Evolutionary conservation across 2,888 invertebrate species (phyloP).

Genomic region (Phalangium opilio): DNA sequence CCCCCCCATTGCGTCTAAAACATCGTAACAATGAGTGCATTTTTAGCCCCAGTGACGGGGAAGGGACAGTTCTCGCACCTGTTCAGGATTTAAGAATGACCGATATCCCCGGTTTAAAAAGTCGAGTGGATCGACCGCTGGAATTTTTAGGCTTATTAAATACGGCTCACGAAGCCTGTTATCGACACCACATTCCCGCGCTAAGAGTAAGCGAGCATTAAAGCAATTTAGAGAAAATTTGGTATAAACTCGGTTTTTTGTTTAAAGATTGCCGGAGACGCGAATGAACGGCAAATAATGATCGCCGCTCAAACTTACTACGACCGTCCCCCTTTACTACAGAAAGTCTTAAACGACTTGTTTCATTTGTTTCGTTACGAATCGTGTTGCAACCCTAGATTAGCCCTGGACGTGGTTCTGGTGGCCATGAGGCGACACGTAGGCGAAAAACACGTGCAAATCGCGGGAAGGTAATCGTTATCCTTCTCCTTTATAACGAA

Average conservation of each 20-base stretch:
- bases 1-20: too few relatives aligned
- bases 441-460: constrained; percentile 76
- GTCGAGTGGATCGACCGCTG: constrained; percentile 56
- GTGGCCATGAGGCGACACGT: constrained; percentile 80
- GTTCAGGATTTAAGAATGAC: too few relatives aligned
- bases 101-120: constrained; percentile 73
- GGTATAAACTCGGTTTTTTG: constrained; percentile 7
- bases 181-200: constrained; percentile 80
- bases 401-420: constrained; percentile 62
- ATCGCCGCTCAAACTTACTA: constrained; percentile 64
- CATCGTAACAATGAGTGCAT: too few relatives aligned
- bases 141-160: constrained; percentile 84
- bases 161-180: constrained; percentile 74
- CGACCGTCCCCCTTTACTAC: constrained; percentile 65
- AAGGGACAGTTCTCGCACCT: too few relatives aligned
- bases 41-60: too few relatives aligned
- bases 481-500: constrained; percentile 2
- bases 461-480: constrained; percentile 36
- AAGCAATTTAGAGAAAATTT: background rate
- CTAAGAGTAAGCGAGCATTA: constrained; percentile 41
- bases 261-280: constrained; percentile 73
- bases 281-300: constrained; percentile 75
- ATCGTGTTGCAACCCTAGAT: constrained; percentile 52
- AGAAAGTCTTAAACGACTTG: constrained; percentile 73
- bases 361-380: constrained; percentile 75